phyloP scores from a whole-genome alignment of 2,888 invertebrate species.

The Spilosoma lubricipeda region DNA sequence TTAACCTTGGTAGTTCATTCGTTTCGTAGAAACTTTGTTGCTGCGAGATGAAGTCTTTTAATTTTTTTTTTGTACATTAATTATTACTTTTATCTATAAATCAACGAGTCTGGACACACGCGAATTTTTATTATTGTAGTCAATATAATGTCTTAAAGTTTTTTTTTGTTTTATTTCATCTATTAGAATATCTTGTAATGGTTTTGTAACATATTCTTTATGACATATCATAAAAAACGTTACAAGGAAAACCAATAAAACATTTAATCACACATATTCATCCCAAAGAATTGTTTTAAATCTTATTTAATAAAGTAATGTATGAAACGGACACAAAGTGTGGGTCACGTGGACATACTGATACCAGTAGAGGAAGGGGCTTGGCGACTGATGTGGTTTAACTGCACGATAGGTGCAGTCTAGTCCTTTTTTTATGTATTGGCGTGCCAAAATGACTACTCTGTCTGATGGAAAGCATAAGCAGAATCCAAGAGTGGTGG shows the following conservation, averaged over 20 bases:
- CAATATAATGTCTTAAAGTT: neutral
- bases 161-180: neutral
- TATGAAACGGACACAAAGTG: too few species aligned
- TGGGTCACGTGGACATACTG: too few species aligned
- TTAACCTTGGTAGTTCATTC: constrained; percentile 16
- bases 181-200: neutral
- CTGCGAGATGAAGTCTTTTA: neutral
- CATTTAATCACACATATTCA: too few species aligned
- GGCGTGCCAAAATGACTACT: too few species aligned
- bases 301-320: neutral
- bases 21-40: constrained; percentile 10
- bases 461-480: too few species aligned
- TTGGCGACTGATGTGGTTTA: too few species aligned
- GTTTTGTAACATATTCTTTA: neutral
- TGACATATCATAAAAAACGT: neutral
- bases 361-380: too few species aligned
- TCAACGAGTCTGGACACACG: neutral
- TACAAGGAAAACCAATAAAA: neutral
- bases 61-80: neutral
- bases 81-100: neutral
- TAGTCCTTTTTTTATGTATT: too few species aligned
- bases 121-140: neutral
- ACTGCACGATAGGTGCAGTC: too few species aligned
- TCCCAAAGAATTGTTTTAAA: too few species aligned
- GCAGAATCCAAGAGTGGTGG: too few species aligned